Conservation (phyloP, 2,113 vertebrate genomes). For the Syrmaticus mikado region DNA sequence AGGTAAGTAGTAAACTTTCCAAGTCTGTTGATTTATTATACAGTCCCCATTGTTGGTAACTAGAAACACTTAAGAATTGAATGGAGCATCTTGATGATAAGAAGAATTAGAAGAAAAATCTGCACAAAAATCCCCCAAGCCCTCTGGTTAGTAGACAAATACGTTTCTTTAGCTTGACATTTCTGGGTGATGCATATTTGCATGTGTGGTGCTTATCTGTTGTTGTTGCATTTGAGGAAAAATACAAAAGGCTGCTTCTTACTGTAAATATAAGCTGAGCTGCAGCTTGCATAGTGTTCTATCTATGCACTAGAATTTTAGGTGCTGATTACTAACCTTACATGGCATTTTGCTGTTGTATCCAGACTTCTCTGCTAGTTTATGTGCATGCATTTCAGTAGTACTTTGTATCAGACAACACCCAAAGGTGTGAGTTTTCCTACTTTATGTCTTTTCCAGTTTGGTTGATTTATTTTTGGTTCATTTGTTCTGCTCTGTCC, state of each 20-base stretch:
- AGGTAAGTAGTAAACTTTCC: conserved; percentile 54
- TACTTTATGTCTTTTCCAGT: neutral
- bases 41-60: neutral
- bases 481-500: neutral
- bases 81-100: neutral
- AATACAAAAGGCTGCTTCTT: neutral
- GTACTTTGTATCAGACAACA: neutral
- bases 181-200: neutral
- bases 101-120: neutral
- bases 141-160: neutral
- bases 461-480: neutral
- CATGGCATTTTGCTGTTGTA: neutral
- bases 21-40: neutral
- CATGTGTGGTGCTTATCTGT: neutral
- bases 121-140: neutral
- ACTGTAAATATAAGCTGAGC: neutral
- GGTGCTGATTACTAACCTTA: neutral
- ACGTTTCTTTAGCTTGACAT: neutral
- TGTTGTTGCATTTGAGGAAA: neutral
- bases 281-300: neutral
- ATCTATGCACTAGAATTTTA: neutral
- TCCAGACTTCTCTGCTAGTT: neutral
- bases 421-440: neutral
- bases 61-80: neutral
- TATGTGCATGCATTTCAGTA: neutral